A percentile compares a stretch with the other conserved stretches of the same genome.
These are phyloP conservation scores for Phytoseiulus persimilis DNA, from an alignment of 2,888 invertebrate genomes.

Conservation along the genomic window DNA sequence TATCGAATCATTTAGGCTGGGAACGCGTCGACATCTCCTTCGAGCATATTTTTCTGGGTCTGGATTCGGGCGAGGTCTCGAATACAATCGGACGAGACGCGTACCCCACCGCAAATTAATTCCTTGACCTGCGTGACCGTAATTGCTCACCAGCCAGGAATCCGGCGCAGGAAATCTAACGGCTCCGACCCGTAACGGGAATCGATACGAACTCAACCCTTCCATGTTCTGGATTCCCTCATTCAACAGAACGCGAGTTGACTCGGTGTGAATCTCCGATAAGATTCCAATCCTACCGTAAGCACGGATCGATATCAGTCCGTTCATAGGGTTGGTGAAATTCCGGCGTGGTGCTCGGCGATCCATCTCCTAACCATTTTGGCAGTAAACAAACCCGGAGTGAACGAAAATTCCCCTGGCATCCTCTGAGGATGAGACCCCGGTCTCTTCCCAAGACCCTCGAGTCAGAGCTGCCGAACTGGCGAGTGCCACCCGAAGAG, in stretches of 20 bases:
- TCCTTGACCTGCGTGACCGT: slow-evolving; percentile 90
- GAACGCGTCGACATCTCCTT: not conserved
- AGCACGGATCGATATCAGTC: no score
- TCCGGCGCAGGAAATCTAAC: slow-evolving; percentile 46
- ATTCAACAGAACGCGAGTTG: slow-evolving; percentile 49
- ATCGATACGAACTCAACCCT: slow-evolving; percentile 73
- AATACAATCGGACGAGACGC: not conserved
- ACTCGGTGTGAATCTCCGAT: no score
- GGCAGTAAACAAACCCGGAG: no score
- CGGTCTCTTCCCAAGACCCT: no score
- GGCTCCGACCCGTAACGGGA: slow-evolving; percentile 51
- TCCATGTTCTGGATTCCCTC: slow-evolving; percentile 65
- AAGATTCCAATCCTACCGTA: no score
- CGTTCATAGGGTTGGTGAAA: no score
- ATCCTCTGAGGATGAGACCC: no score
- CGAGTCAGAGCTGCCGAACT: no score
- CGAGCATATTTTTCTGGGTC: not conserved
- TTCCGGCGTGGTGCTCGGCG: no score
- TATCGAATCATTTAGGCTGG: not conserved
- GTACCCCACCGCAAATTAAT: slow-evolving; percentile 78
- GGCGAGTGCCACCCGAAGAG: no score
- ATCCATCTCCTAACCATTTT: no score
- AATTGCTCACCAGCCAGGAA: slow-evolving; percentile 73
- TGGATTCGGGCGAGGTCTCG: not conserved
- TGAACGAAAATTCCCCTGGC: no score